Conservation (phyloP, 2,888 invertebrate species). For the Cephus nigrinus region DNA sequence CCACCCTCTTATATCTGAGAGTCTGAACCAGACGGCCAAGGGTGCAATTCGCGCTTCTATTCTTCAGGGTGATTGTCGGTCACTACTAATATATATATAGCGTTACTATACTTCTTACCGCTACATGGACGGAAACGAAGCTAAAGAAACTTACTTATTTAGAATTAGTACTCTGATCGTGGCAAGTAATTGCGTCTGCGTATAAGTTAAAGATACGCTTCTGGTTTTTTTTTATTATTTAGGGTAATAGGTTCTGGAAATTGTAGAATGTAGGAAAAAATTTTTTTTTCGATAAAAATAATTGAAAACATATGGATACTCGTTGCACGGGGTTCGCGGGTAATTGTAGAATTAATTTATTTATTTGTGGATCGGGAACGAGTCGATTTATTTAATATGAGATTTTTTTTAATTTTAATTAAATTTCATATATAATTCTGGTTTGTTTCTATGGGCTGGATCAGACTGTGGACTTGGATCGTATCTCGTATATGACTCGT, state of each 20-base stretch:
- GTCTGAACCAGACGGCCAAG: background rate
- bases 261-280: background rate
- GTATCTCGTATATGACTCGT: background rate
- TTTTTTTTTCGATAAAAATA: background rate
- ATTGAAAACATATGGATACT: background rate
- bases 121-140: background rate
- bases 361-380: background rate
- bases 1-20: background rate
- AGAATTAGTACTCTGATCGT: background rate
- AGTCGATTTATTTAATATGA: background rate
- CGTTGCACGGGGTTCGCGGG: background rate
- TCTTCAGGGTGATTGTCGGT: slow-evolving; percentile 29
- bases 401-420: background rate
- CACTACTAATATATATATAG: background rate
- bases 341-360: background rate
- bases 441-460: background rate
- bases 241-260: slow-evolving; percentile 6
- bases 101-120: background rate
- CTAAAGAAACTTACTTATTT: no score
- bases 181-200: no score
- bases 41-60: slow-evolving; percentile 31
- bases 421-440: no score
- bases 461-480: background rate
- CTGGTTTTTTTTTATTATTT: slow-evolving; percentile 32
- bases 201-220: slow-evolving; percentile 25